Evolutionary conservation across 1,140 invertebrate genomes (phyloP).

Genomic region (Neelides sp.): DNA sequence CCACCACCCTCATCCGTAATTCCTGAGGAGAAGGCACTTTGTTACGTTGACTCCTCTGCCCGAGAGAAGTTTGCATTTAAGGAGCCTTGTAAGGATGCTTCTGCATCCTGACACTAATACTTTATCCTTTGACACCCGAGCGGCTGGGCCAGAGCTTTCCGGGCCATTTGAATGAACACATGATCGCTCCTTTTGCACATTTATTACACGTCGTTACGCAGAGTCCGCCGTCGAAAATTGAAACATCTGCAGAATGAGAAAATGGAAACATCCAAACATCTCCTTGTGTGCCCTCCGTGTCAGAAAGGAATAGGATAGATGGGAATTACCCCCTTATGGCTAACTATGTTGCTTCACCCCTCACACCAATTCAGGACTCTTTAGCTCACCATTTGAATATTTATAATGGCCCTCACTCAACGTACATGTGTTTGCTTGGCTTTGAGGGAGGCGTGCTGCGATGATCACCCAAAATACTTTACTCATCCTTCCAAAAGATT

Average conservation of each 20-base stretch:
- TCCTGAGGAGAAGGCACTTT: background rate
- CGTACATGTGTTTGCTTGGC: too few species aligned
- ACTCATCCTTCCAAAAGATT: too few species aligned
- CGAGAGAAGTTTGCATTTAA: background rate
- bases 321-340: conserved; percentile 12
- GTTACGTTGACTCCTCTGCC: conserved; percentile 1
- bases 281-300: conserved; percentile 5
- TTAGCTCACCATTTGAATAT: too few species aligned
- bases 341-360: conserved; percentile 8
- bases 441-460: too few species aligned
- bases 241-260: conserved; percentile 7
- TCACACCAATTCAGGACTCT: too few species aligned
- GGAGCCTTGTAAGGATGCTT: conserved; percentile 5
- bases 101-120: conserved; percentile 1
- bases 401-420: too few species aligned
- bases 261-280: conserved; percentile 5
- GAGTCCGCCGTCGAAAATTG: background rate
- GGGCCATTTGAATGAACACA: conserved; percentile 17
- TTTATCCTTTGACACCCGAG: conserved; percentile 9
- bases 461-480: too few species aligned
- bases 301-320: conserved; percentile 10
- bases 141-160: conserved; percentile 7
- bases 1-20: background rate
- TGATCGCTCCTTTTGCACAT: conserved; percentile 17
- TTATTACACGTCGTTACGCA: conserved; percentile 9